Evolutionary conservation across 35 echinoderm and acorn worm species (phyloP), one percentile per base, ranked within the genome.

Genomic region (Nesometra sesokonis): DNA sequence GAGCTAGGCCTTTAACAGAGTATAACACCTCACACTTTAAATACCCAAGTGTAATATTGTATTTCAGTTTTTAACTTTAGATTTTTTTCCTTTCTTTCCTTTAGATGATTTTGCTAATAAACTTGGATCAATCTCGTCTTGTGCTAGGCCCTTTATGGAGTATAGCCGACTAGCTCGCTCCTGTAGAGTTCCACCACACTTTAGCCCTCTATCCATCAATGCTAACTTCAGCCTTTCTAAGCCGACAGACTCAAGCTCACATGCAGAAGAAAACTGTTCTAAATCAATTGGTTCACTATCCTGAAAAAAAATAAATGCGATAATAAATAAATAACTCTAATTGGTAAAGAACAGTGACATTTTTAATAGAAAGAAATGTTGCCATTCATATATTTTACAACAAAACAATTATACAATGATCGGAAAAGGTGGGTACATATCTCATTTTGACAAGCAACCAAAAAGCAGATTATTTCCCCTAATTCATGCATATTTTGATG

Each of bases 141-240:
- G 86, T 32, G 79, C 52, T 11, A 94, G 88, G 57, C 95, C 95
- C 39, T 93, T 93, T 0, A 97, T 90, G 29, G 89, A 80, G 77
- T 80, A 94, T 27, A 97, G 40, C 80, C 95, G 91, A 37, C 84
- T 78, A 35, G 95, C 95, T 47, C 95, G 43, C 87, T 97, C 88
- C 85, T 94, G 92, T 78, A 97, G 86, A 8, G 95, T 97, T 19
- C 95, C 95, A 47, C 95, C 95, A 94, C 95, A 97, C 39, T 97
- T 97, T 32, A 97, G 85, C 76, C 95, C 92, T 85, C 89, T 91
- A 29, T 67, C 80, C 85, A 97, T 94, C 47, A 97, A 87, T 30
- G 84, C 90, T 32, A 34, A 87, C 39, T 97, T 97, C 79, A 97
- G 90, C 29, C 84, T 46, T 19, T 97, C 95, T 30, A 97, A 37